Evolutionary conservation across 2,797 vertebrate genomes (phyloP).

Genomic region (Muscicapa striata): DNA sequence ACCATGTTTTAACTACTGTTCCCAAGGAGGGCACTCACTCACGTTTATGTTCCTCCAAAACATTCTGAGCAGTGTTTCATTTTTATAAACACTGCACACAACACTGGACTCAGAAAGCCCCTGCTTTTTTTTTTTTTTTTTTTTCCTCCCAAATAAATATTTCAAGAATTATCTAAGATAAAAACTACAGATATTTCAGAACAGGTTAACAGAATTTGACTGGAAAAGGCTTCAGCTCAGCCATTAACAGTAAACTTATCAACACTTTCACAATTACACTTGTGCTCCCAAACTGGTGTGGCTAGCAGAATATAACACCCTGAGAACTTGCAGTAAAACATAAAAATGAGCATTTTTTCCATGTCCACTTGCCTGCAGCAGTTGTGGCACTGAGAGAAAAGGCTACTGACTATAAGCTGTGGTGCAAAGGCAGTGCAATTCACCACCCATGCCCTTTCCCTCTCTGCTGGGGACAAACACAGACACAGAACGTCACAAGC

Average conservation of each 20-base stretch:
- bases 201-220: neutral
- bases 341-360: neutral
- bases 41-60: neutral
- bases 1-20: neutral
- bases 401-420: too few species aligned
- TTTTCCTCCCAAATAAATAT: neutral
- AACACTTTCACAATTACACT: neutral
- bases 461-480: neutral
- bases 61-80: accelerated
- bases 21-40: neutral
- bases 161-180: neutral
- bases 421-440: neutral
- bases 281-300: neutral
- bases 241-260: neutral
- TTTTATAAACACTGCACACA: neutral
- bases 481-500: accelerated
- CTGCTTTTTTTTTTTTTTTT: too few species aligned
- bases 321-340: neutral
- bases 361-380: neutral
- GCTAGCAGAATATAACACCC: neutral
- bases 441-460: neutral
- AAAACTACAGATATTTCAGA: neutral
- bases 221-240: constrained; percentile 21
- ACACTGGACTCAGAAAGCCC: neutral
- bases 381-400: neutral